Evolutionary conservation across 2,113 vertebrate genomes (phyloP).

Genomic region (Dipodomys merriami): DNA sequence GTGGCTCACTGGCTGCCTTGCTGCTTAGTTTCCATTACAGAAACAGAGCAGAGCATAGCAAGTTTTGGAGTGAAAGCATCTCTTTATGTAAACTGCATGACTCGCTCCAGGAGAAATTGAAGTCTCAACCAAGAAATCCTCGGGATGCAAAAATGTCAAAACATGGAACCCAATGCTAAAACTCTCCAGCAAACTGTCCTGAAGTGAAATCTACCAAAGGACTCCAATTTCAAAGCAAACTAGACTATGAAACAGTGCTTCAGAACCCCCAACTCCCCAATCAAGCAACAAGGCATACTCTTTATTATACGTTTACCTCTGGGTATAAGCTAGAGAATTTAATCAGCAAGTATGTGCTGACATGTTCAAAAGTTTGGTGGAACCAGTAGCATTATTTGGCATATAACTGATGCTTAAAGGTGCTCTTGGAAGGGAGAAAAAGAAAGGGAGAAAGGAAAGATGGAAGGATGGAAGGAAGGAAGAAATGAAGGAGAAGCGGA

Average conservation of each 20-base stretch:
- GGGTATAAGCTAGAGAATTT: no score
- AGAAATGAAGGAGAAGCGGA: no score
- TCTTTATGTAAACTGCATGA: background rate
- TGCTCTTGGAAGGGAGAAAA: background rate
- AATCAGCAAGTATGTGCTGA: background rate
- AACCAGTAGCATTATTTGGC: background rate
- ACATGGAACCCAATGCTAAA: background rate
- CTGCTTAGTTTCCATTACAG: background rate
- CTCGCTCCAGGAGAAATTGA: background rate
- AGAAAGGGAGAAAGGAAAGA: background rate
- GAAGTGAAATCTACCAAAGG: background rate
- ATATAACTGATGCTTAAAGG: background rate
- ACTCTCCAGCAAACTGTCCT: background rate
- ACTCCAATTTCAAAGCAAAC: background rate
- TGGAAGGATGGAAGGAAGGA: background rate
- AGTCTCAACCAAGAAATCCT: background rate
- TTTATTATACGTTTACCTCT: background rate
- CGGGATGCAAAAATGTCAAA: background rate
- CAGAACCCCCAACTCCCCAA: background rate
- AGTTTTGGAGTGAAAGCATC: background rate
- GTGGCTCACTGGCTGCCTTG: background rate
- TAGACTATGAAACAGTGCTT: background rate
- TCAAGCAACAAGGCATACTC: background rate
- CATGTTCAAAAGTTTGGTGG: background rate
- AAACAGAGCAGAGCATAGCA: background rate